Base-by-base conservation (phyloP, 2,113 vertebrate species). In the Chamaea fasciata region DNA sequence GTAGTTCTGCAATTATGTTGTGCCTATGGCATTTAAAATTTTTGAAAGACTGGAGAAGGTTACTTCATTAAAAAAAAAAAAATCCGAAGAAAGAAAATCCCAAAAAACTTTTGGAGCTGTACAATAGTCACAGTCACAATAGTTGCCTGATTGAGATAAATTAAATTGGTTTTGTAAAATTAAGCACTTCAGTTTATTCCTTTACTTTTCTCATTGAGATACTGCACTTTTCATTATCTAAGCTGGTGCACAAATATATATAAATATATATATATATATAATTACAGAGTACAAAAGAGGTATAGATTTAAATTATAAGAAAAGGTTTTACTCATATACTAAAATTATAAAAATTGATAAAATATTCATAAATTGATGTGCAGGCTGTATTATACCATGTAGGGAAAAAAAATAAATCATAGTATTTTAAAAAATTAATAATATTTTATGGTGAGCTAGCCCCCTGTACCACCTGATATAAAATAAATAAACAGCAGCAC, bases 351-450 rank as follows among this genome's bases (percentile, higher is more conserved):
- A 50, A 57, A 47, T 33, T 76, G n/a, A 50, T 70, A 67, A 87
- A 95, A 67, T 64, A 62, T 2, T 65, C 84, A 39, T 42, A 71
- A 92, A 76, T 60, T 82, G 68, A 55, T 84, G n/a, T 9, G 7
- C n/a, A 65, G 39, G 15, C 57, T 65, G 10, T 20, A 47, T 71
- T 67, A 78, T 75, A n/a, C 7, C 46, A 28, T 50, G 16, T 33
- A 16, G 9, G 16, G 13, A 15, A 73, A 50, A 73, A 50, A 63
- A 77, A 22, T 7, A 16, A 55, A 47, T 22, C 13, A 9, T 41
- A n/a, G 13, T 74, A 35, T 95, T 88, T 86, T 70, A 87, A 88
- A 91, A 91, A 9, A 5, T 65, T 60, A 64, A 64, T 75, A 95
- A 71, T 88, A 87, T 87, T 95, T 89, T 70, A 86, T 82, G 64